These are phyloP conservation scores for Nemotelus nigrinus DNA, from an alignment of 2,888 invertebrate genomes.

Conservation along the genomic window DNA sequence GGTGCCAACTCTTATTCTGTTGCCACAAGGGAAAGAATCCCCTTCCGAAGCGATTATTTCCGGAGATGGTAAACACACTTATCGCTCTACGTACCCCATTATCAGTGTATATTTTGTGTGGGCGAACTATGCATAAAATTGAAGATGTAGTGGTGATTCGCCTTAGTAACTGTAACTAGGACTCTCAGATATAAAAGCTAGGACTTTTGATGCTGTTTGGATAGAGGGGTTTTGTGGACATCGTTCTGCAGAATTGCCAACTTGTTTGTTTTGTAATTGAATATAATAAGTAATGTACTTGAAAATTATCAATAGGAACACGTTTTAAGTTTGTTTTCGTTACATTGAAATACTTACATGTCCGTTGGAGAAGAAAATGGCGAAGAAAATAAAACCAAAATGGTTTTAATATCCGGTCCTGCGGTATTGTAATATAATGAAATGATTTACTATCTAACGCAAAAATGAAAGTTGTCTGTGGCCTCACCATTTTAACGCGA, in stretches of 20 bases:
- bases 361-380: neutral
- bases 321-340: neutral
- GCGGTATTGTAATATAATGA: too few species aligned
- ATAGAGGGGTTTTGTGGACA: neutral
- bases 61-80: conserved; percentile 33
- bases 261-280: conserved; percentile 37
- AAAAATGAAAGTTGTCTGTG: too few species aligned
- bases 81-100: conserved; percentile 32
- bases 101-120: conserved; percentile 22
- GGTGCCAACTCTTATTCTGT: conserved; percentile 11
- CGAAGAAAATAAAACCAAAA: too few species aligned
- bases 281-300: conserved; percentile 13
- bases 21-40: neutral
- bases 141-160: neutral
- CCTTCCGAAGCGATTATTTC: neutral
- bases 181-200: conserved; percentile 6
- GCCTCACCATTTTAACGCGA: too few species aligned
- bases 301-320: neutral
- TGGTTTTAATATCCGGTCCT: too few species aligned
- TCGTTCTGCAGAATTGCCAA: conserved; percentile 30
- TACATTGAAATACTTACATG: neutral
- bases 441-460: too few species aligned
- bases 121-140: neutral
- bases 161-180: neutral
- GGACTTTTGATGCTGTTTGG: conserved; percentile 22